Percentiles rank a stretch among this genome's conserved stretches.
Conservation (phyloP, 2,113 vertebrate genomes). For the Cyanoramphus novaezelandiae region DNA sequence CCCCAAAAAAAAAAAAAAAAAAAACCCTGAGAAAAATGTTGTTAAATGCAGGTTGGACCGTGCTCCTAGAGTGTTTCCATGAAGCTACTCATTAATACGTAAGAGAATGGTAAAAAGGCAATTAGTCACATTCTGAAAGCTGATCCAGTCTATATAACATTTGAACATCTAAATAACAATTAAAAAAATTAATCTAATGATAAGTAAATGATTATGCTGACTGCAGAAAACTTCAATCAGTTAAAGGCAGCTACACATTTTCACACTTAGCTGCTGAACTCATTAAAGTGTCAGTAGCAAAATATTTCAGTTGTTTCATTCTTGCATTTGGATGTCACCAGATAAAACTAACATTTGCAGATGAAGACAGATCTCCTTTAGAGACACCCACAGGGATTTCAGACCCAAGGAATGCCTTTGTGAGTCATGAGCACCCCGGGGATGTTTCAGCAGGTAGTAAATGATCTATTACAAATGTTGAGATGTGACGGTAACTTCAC, state of each 20-base stretch:
- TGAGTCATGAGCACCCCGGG: background rate
- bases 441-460: background rate
- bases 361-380: background rate
- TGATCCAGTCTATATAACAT: background rate
- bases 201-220: background rate
- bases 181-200: background rate
- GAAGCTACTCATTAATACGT: background rate
- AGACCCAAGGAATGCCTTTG: background rate
- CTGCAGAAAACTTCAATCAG: background rate
- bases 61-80: background rate
- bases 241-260: background rate
- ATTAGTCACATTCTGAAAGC: background rate
- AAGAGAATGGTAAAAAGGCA: background rate
- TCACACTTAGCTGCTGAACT: background rate
- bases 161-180: background rate
- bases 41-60: background rate
- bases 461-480: background rate
- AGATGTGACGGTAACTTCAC: background rate
- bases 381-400: background rate
- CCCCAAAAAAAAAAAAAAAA: background rate
- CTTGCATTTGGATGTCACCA: background rate
- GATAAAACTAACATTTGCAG: background rate
- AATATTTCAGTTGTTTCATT: background rate
- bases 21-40: background rate
- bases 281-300: background rate